Evolutionary conservation across 2,113 vertebrate species (phyloP).

Genomic region (Nematolebias whitei): DNA sequence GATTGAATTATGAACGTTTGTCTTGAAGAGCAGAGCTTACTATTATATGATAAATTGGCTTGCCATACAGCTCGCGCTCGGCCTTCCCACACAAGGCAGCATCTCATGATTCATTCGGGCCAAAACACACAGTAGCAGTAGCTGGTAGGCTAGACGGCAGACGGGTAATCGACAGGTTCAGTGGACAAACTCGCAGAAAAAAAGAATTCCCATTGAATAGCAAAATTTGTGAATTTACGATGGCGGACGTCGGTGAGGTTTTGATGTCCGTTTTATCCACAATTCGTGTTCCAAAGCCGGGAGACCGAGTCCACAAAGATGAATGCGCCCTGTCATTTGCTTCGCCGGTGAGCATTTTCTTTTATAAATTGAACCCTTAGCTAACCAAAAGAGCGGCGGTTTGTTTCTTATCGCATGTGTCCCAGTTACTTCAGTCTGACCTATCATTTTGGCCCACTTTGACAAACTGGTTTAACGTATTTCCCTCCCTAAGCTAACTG

Average conservation of each 20-base stretch:
- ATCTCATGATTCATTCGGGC: slow-evolving; percentile 72
- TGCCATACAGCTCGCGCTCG: slow-evolving; percentile 16
- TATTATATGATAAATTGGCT: background rate
- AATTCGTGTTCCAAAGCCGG: slow-evolving; percentile 93
- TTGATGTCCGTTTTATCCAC: slow-evolving; percentile 93
- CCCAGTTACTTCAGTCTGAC: background rate
- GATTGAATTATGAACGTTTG: too few relatives aligned
- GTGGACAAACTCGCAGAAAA: slow-evolving; percentile 54
- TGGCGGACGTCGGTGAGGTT: slow-evolving; percentile 94
- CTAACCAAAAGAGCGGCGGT: background rate
- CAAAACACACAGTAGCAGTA: slow-evolving; percentile 29
- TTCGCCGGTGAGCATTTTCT: slow-evolving; percentile 86
- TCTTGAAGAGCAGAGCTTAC: too few relatives aligned
- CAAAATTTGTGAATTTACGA: slow-evolving; percentile 60
- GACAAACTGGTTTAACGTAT: background rate
- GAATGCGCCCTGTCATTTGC: slow-evolving; percentile 98
- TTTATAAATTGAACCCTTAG: slow-evolving; percentile 7
- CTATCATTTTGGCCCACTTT: background rate
- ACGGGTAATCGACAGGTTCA: slow-evolving; percentile 51
- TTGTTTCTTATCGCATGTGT: background rate
- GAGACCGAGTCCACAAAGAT: slow-evolving; percentile 98
- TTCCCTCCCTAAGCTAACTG: slow-evolving; percentile 32
- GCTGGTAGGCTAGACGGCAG: slow-evolving; percentile 37
- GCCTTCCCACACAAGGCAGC: slow-evolving; percentile 56
- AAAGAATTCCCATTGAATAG: slow-evolving; percentile 50